Evolutionary conservation across 2,888 invertebrate species (phyloP).

Genomic region (Pseudococcus longispinus): DNA sequence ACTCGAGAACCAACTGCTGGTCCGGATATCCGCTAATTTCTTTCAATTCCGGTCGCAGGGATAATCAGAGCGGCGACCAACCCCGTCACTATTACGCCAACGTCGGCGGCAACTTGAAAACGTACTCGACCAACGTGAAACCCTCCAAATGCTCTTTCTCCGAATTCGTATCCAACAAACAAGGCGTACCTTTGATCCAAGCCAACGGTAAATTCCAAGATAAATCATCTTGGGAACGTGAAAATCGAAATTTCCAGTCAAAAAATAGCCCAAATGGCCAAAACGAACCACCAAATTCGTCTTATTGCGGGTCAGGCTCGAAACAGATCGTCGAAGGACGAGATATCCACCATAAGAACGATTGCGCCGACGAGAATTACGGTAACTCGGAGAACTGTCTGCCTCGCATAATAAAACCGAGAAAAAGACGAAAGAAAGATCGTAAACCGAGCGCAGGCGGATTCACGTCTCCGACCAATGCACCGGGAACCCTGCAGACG

Average conservation of each 20-base stretch:
- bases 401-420: conserved; percentile 86
- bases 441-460: conserved; percentile 69
- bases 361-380: conserved; percentile 48
- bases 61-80: conserved; percentile 41
- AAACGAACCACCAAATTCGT: conserved; percentile 59
- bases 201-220: conserved; percentile 65
- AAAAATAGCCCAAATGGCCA: conserved; percentile 54
- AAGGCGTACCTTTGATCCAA: conserved; percentile 83
- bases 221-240: background rate
- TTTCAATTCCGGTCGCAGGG: conserved; percentile 13
- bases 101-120: conserved; percentile 62
- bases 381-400: conserved; percentile 72
- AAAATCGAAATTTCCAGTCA: background rate
- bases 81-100: conserved; percentile 50
- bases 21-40: conserved; percentile 53
- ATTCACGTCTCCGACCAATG: background rate
- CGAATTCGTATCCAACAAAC: conserved; percentile 81
- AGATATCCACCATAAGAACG: background rate
- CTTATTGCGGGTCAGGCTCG: conserved; percentile 48
- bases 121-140: conserved; percentile 59
- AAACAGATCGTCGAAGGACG: background rate
- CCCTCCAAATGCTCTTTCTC: conserved; percentile 69
- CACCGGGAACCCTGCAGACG: background rate
- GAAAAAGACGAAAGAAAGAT: conserved; percentile 89
- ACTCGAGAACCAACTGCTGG: conserved; percentile 41